A percentile compares a stretch with the other conserved stretches of the same genome.
These are phyloP conservation scores for Diogma glabrata DNA, from an alignment of 2,888 invertebrate genomes.

Conservation along the genomic window DNA sequence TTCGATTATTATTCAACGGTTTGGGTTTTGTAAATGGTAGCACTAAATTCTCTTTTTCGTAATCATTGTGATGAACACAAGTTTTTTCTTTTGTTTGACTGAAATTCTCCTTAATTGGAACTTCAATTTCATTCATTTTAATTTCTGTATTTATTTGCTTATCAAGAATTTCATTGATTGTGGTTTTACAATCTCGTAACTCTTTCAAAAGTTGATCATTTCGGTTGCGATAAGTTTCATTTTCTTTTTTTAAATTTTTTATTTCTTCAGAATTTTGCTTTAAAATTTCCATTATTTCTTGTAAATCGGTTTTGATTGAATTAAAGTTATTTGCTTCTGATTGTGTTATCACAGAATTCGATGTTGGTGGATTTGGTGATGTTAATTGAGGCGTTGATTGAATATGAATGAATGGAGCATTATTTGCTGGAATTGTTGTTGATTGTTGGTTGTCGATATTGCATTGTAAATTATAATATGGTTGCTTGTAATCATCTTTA, in stretches of 20 bases:
- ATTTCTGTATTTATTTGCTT: background rate
- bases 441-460: too few species aligned
- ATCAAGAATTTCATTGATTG: background rate
- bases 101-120: background rate
- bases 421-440: too few species aligned
- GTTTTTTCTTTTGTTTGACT: background rate
- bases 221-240: background rate
- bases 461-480: too few species aligned
- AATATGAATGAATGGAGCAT: too few species aligned
- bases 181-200: background rate
- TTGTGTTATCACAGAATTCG: too few species aligned
- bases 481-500: too few species aligned
- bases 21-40: too few species aligned
- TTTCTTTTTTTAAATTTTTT: background rate
- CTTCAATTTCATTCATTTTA: background rate
- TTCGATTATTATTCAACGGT: background rate
- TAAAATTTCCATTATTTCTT: constrained; percentile 1
- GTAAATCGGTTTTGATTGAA: background rate
- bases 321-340: too few species aligned
- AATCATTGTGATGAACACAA: background rate
- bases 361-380: too few species aligned
- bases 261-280: background rate
- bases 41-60: background rate
- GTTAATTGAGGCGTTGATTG: too few species aligned
- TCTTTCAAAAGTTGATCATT: constrained; percentile 1